Conservation (phyloP, 2,797 vertebrate species). For the Rhinogobio ventralis region DNA sequence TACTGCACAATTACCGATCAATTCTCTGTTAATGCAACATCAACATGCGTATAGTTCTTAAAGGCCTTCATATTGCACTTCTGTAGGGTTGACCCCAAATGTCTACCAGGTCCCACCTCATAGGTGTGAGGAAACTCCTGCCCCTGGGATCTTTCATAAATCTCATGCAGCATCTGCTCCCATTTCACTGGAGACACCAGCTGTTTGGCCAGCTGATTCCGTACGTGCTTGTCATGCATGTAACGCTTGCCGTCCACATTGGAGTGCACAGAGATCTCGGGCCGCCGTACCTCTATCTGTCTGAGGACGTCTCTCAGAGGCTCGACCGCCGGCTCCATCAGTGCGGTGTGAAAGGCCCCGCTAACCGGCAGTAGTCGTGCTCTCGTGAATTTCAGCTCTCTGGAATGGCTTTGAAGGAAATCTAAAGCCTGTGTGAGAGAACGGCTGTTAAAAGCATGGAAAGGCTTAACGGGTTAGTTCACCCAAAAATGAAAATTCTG, state of each 20-base stretch:
- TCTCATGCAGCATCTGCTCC: conserved; percentile 92
- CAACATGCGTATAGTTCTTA: conserved; percentile 79
- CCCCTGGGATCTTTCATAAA: conserved; percentile 86
- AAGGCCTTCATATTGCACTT: conserved; percentile 92
- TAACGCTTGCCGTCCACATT: conserved; percentile 89
- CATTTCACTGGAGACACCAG: conserved; percentile 90
- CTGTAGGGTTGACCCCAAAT: conserved; percentile 86
- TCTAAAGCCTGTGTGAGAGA: conserved; percentile 82
- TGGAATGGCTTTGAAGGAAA: conserved; percentile 87
- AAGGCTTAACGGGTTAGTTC: too few relatives aligned
- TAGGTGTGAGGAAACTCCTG: conserved; percentile 86
- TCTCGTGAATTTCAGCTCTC: conserved; percentile 78
- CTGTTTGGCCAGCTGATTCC: conserved; percentile 84
- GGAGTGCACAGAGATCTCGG: conserved; percentile 86
- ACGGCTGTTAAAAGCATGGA: background rate
- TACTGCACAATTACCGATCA: conserved; percentile 30
- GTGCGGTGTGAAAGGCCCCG: conserved; percentile 90
- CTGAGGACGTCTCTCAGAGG: conserved; percentile 81
- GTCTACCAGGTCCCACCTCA: conserved; percentile 90
- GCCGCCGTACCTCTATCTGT: conserved; percentile 80
- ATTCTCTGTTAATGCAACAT: conserved; percentile 65
- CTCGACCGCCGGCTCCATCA: conserved; percentile 86
- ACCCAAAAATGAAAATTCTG: too few relatives aligned
- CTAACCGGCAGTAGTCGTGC: conserved; percentile 85
- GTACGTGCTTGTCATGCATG: conserved; percentile 78